Base-by-base conservation (phyloP, 2,888 invertebrate genomes). In the Leucophenga maculata region DNA sequence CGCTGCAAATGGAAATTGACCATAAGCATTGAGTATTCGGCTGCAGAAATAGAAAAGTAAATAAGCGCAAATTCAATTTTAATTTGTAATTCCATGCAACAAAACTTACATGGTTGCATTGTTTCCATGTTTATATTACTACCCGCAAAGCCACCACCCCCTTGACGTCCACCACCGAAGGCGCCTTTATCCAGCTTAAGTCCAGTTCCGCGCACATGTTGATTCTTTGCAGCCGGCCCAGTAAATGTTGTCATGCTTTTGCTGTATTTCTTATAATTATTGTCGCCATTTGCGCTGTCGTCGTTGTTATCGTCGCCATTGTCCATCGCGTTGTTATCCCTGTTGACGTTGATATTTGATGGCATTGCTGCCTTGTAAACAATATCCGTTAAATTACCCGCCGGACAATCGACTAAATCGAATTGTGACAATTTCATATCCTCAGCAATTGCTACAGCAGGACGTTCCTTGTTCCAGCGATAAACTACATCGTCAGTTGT, bases 381-480 rank as follows among this genome's bases (percentile, higher is more conserved):
- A 86, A 89, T 85, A 80, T 88, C 90, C 60, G 93, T 93, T 79
- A 92, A 90, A 88, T 93, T 93, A 70, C 92, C 93, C 39, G 93
- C 92, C 44, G 93, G 93, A 78, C 93, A 93, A 74, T 92, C 93
- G 70, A 94, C 92, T 76, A 95, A 90, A 89, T 94, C 94, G 89
- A 95, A 95, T 89, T 95, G 95, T 57, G 94, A 94, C 83, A 95
- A 90, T 88, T 94, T 94, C 92, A 95, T 94, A 87, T 94, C 95
- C 81, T 93, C 92, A 3, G 94, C 93, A 76, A 94, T 93, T 69
- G 93, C 94, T 69, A 95, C 93, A 65, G 88, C 87, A 76, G 93
- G 93, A 52, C 93, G 90, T 62, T 90, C 91, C 72, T 89, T 89
- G 87, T 94, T 93, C 94, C 94, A 94, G 72, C 90, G 90, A 89